Evolutionary conservation across 2,113 vertebrate species (phyloP).

Genomic region (Epinephelus cyanopodus): DNA sequence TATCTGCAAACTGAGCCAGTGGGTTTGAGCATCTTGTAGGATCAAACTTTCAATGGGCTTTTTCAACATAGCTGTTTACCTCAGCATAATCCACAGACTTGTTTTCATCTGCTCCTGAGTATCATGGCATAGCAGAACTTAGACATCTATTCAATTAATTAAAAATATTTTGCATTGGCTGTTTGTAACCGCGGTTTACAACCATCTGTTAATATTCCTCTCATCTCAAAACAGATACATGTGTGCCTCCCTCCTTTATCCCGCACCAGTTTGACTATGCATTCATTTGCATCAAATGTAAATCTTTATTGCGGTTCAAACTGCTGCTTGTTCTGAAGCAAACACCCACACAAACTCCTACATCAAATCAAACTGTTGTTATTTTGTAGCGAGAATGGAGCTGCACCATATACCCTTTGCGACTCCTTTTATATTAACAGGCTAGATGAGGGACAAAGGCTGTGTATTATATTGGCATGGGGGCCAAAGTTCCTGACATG

Average conservation of each 20-base stretch:
- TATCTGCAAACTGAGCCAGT: neutral
- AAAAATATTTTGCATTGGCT: constrained; percentile 16
- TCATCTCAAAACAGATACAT: constrained; percentile 26
- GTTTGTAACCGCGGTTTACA: neutral
- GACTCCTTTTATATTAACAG: constrained; percentile 66
- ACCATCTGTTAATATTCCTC: constrained; percentile 27
- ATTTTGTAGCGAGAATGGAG: constrained; percentile 27
- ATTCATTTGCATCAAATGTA: constrained; percentile 52
- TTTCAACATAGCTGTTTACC: constrained; percentile 22
- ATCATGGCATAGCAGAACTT: constrained; percentile 26
- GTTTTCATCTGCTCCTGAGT: constrained; percentile 11
- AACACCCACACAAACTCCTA: constrained; percentile 34
- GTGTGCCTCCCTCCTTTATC: constrained; percentile 13
- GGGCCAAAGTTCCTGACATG: constrained; percentile 89
- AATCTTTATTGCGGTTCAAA: constrained; percentile 45
- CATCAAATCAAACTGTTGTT: constrained; percentile 28
- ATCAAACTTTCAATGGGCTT: constrained; percentile 34
- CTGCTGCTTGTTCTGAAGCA: constrained; percentile 34
- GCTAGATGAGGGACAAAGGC: constrained; percentile 82
- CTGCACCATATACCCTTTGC: constrained; percentile 26
- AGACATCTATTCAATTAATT: constrained; percentile 5
- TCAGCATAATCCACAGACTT: constrained; percentile 3
- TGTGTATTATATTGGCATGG: constrained; percentile 83
- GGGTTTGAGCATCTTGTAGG: constrained; percentile 6
- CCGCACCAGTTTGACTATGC: constrained; percentile 33